These are phyloP conservation scores for Actinemys pallida DNA, from an alignment of 2,113 vertebrate genomes.

Conservation along the genomic window DNA sequence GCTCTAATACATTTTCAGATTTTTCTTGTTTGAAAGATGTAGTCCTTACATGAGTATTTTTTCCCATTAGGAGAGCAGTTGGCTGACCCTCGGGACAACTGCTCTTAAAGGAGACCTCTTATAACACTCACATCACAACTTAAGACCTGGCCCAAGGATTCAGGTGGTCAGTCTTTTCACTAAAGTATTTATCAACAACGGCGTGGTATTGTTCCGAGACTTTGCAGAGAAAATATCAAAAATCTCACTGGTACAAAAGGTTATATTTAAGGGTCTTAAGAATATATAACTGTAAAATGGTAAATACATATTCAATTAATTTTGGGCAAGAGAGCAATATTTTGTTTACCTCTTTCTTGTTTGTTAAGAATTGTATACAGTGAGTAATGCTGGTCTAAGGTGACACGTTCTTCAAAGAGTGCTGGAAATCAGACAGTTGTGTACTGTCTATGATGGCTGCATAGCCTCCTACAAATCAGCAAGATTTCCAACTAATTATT, in stretches of 20 bases:
- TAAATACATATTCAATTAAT: not conserved
- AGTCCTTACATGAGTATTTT: too few species aligned
- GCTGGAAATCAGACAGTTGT: not conserved
- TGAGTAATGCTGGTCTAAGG: not conserved
- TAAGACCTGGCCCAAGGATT: not conserved
- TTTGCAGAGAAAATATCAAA: not conserved
- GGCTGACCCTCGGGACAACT: too few species aligned
- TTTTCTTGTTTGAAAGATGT: too few species aligned
- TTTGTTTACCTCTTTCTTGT: not conserved
- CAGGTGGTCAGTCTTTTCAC: not conserved
- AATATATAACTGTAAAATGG: not conserved
- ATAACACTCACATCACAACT: not conserved
- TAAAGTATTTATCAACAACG: not conserved
- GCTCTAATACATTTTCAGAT: too few species aligned
- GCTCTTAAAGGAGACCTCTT: not conserved
- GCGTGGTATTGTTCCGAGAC: not conserved
- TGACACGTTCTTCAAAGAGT: not conserved
- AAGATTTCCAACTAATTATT: not conserved
- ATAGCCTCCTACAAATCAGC: not conserved
- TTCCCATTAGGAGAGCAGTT: too few species aligned
- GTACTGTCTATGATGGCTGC: not conserved
- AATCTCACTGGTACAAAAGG: not conserved
- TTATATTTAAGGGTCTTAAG: not conserved
- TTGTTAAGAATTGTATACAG: not conserved
- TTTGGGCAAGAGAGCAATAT: not conserved